phyloP scores from a whole-genome alignment of 2,113 vertebrate species.

The Phodopus roborovskii region DNA sequence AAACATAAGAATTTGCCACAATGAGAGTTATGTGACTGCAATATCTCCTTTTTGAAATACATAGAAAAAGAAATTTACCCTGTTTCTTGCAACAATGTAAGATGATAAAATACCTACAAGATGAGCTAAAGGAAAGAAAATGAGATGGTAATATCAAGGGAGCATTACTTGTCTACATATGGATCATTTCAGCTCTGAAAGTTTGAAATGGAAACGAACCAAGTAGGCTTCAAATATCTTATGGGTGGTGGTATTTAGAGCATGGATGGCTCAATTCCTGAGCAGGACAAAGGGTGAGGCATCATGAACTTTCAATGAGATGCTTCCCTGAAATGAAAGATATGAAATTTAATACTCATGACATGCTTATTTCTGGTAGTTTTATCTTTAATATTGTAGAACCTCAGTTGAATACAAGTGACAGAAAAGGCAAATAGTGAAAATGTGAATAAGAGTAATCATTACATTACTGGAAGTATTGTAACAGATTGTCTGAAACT shows the following conservation, averaged over 20 bases:
- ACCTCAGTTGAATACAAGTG: not conserved
- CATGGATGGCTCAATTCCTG: too few species aligned
- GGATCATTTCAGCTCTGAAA: not conserved
- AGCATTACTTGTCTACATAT: too few species aligned
- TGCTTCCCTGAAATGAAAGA: not conserved
- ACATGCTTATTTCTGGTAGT: not conserved
- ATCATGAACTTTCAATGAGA: not conserved
- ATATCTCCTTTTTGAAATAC: not conserved
- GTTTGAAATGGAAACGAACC: too few species aligned
- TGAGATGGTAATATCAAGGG: rapidly evolving
- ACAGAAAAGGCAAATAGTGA: not conserved
- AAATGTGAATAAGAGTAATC: not conserved
- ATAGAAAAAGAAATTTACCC: not conserved
- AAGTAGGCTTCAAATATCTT: not conserved
- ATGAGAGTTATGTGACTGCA: not conserved
- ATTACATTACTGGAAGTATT: not conserved
- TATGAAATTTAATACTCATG: not conserved
- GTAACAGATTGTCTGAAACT: not conserved
- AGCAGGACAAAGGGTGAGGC: not conserved
- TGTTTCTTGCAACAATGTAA: not conserved
- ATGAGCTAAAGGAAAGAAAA: not conserved
- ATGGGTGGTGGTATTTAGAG: not conserved
- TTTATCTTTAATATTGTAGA: not conserved
- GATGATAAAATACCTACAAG: not conserved
- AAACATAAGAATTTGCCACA: not conserved